Percentiles rank a stretch among this genome's conserved stretches.
Evolutionary conservation across 2,113 vertebrate genomes (phyloP).

Genomic region (Corythoichthys haematopterus): DNA sequence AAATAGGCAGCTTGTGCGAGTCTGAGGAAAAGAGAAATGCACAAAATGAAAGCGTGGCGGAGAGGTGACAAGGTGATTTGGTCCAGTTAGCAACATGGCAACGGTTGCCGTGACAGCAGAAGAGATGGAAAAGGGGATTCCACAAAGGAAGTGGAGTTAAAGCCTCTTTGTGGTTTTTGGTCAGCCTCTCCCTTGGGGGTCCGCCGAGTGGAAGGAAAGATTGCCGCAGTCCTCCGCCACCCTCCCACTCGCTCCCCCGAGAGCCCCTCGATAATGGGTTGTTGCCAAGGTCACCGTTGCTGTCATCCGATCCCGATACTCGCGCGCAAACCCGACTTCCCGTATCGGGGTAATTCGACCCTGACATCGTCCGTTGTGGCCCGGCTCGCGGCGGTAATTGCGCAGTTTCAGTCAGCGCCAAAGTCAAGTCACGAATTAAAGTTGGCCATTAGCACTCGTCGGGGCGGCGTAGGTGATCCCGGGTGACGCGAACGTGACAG

Average conservation of each 20-base stretch:
- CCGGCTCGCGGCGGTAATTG: slow-evolving; percentile 9
- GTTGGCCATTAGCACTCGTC: slow-evolving; percentile 20
- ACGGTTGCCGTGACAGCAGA: slow-evolving; percentile 39
- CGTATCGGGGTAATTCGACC: slow-evolving; percentile 36
- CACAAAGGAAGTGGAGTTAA: slow-evolving; percentile 13
- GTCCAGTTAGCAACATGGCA: slow-evolving; percentile 36
- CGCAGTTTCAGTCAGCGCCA: slow-evolving; percentile 6
- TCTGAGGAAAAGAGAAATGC: not conserved
- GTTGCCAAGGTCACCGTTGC: slow-evolving; percentile 56
- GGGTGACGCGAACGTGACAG: slow-evolving; percentile 7
- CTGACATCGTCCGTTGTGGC: slow-evolving; percentile 21
- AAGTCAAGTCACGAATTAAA: slow-evolving; percentile 27
- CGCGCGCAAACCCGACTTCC: slow-evolving; percentile 10
- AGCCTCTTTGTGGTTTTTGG: slow-evolving; percentile 11
- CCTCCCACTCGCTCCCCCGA: not conserved
- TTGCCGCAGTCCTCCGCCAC: slow-evolving; percentile 2
- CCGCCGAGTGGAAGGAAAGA: slow-evolving; percentile 1
- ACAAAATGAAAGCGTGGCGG: not conserved
- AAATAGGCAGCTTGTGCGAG: not conserved
- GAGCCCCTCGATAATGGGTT: slow-evolving; percentile 29
- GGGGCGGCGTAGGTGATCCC: slow-evolving; percentile 12
- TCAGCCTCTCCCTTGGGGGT: not conserved
- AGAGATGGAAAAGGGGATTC: slow-evolving; percentile 20
- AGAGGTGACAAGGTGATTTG: slow-evolving; percentile 15
- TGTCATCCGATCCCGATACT: slow-evolving; percentile 31